Evolutionary conservation across 2,888 invertebrate species (phyloP).

Genomic region (Nomada fabriciana): DNA sequence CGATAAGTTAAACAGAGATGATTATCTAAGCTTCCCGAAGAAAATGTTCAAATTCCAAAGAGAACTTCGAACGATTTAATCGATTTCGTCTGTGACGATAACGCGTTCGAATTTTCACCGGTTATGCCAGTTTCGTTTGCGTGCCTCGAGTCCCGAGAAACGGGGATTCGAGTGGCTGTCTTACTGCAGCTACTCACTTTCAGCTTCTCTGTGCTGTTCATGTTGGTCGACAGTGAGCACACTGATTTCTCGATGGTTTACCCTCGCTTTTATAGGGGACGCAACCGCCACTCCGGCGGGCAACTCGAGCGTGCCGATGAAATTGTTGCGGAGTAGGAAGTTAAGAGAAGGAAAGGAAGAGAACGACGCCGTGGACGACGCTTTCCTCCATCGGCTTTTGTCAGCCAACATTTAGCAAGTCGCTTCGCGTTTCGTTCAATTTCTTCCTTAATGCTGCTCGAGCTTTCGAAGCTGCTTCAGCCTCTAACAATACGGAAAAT

Average conservation of each 20-base stretch:
- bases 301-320: constrained; percentile 75
- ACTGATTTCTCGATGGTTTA: constrained; percentile 80
- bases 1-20: background rate
- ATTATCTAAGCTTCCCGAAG: background rate
- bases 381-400: constrained; percentile 62
- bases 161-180: constrained; percentile 60
- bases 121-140: constrained; percentile 23
- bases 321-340: constrained; percentile 76
- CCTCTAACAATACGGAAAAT: constrained; percentile 1
- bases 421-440: constrained; percentile 29
- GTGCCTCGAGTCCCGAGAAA: constrained; percentile 36
- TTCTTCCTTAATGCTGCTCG: constrained; percentile 25
- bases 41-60: background rate
- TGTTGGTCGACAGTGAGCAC: constrained; percentile 82
- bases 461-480: constrained; percentile 23
- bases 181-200: constrained; percentile 80
- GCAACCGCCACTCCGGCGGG: constrained; percentile 64
- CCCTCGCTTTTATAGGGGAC: constrained; percentile 83
- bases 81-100: background rate
- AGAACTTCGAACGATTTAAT: background rate
- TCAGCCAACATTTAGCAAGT: constrained; percentile 53
- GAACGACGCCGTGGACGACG: constrained; percentile 65
- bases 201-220: constrained; percentile 82
- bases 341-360: constrained; percentile 73
- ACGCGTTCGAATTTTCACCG: constrained; percentile 34